These are phyloP conservation scores for Tineola bisselliella DNA, from an alignment of 2,888 invertebrate genomes.

Conservation along the genomic window DNA sequence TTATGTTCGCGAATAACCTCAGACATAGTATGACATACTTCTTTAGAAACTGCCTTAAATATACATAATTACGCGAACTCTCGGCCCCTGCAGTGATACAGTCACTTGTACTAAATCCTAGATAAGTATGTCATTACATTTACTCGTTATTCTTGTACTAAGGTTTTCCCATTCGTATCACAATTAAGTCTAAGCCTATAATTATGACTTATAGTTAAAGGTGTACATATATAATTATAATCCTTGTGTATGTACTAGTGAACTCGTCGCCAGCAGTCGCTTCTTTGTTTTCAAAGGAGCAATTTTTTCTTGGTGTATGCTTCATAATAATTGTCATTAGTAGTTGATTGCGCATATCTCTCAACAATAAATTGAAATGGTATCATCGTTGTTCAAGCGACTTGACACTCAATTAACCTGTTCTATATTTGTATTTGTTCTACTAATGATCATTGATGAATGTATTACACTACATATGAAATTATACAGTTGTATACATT, in stretches of 20 bases:
- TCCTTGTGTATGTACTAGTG: no score
- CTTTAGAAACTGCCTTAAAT: neutral
- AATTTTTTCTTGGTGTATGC: no score
- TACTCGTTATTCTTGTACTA: neutral
- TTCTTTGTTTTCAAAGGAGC: no score
- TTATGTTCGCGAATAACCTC: no score
- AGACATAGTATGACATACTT: neutral
- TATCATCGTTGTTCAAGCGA: neutral
- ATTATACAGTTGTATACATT: neutral
- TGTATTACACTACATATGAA: neutral
- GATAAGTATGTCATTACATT: neutral
- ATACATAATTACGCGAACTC: neutral
- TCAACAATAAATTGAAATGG: no score
- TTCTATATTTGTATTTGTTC: neutral
- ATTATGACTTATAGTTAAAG: no score
- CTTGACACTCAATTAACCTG: neutral
- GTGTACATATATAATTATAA: neutral
- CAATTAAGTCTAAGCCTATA: neutral
- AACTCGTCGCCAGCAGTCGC: no score
- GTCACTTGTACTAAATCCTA: neutral
- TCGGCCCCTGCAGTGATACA: neutral
- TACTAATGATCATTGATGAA: neutral
- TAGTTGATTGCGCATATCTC: no score
- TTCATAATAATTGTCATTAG: no score
- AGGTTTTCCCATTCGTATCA: neutral